Conservation (phyloP, 2,797 vertebrate species). For the Molossus molossus region DNA sequence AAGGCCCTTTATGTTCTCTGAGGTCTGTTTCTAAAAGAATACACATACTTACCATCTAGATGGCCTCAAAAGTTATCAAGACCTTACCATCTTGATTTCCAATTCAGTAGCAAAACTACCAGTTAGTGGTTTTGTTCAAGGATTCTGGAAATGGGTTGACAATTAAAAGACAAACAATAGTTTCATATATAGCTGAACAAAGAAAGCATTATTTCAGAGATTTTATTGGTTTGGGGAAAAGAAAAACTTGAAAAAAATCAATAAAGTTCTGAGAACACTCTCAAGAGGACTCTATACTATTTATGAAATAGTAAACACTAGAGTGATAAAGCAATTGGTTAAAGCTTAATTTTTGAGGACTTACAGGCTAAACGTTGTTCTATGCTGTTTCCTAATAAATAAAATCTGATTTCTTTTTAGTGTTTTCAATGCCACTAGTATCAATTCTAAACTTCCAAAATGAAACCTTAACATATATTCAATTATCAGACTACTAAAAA, state of each 20-base stretch:
- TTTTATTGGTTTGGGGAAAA: background rate
- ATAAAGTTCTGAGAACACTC: background rate
- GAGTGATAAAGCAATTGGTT: background rate
- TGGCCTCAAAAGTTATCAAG: background rate
- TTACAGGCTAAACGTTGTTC: background rate
- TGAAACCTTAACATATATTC: background rate
- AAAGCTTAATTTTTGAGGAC: background rate
- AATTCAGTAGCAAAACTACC: background rate
- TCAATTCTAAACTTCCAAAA: background rate
- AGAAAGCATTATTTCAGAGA: constrained; percentile 40
- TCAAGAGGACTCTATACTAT: background rate
- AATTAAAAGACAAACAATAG: constrained; percentile 12
- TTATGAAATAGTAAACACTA: background rate
- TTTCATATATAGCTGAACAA: background rate
- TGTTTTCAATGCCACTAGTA: background rate
- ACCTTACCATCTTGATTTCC: background rate
- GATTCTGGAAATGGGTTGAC: background rate
- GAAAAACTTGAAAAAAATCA: background rate
- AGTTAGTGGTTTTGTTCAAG: constrained; percentile 13
- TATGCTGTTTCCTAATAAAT: background rate
- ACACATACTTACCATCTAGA: background rate
- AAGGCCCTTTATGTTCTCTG: background rate
- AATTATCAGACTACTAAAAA: background rate
- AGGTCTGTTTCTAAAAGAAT: background rate
- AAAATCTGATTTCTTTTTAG: background rate